phyloP scores from a whole-genome alignment of 2,888 invertebrate species.

The Drosophila anomalata region DNA sequence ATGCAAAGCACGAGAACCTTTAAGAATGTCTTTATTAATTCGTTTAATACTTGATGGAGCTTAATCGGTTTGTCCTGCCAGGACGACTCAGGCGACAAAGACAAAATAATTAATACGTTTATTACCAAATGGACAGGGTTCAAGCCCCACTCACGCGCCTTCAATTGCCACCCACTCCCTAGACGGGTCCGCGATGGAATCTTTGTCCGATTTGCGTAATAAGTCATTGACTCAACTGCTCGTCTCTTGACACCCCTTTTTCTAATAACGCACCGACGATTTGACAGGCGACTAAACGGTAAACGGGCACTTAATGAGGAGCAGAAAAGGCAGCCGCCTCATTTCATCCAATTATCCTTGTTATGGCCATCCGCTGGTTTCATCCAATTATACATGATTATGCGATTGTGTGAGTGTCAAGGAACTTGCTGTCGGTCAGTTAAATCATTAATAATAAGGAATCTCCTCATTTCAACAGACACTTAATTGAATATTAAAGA shows the following conservation, averaged over 20 bases:
- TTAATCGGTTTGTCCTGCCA: slow-evolving; percentile 44
- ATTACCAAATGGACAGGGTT: slow-evolving; percentile 60
- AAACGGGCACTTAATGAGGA: slow-evolving; percentile 46
- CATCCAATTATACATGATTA: slow-evolving; percentile 17
- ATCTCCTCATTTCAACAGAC: slow-evolving; percentile 15
- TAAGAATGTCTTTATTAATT: not conserved
- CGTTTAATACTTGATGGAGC: not conserved
- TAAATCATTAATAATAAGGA: slow-evolving; percentile 61
- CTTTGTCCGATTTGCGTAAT: slow-evolving; percentile 74
- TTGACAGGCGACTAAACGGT: slow-evolving; percentile 65
- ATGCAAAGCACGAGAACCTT: no score
- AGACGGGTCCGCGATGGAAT: slow-evolving; percentile 15
- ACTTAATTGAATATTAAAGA: slow-evolving; percentile 18
- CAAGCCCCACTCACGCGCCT: slow-evolving; percentile 30
- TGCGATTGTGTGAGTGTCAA: slow-evolving; percentile 43
- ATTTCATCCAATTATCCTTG: slow-evolving; percentile 68
- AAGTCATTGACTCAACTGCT: slow-evolving; percentile 56
- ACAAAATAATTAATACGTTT: slow-evolving; percentile 69
- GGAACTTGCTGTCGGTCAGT: slow-evolving; percentile 49
- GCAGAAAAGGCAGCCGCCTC: slow-evolving; percentile 27
- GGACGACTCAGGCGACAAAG: slow-evolving; percentile 43
- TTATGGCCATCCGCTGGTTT: slow-evolving; percentile 33
- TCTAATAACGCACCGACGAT: slow-evolving; percentile 70
- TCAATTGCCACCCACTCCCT: not conserved
- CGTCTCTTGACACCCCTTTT: slow-evolving; percentile 36